Evolutionary conservation across 2,888 invertebrate genomes (phyloP).

Genomic region (Drosophila suboccidentalis): DNA sequence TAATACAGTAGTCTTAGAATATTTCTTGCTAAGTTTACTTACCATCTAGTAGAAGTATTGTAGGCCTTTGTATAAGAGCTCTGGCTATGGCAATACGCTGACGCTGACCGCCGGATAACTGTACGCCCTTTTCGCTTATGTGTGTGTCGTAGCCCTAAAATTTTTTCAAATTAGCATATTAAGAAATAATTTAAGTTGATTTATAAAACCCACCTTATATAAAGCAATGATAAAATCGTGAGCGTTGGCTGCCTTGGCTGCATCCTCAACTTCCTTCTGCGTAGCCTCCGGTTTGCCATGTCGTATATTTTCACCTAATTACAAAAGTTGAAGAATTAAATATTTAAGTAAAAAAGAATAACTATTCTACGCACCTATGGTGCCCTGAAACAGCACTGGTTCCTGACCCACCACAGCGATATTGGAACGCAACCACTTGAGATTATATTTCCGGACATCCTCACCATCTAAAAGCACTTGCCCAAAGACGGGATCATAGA

Average conservation of each 20-base stretch:
- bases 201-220: slow-evolving; percentile 87
- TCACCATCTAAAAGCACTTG: slow-evolving; percentile 87
- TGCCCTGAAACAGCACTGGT: slow-evolving; percentile 93
- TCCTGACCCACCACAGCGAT: slow-evolving; percentile 95
- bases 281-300: slow-evolving; percentile 91
- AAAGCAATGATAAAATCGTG: slow-evolving; percentile 91
- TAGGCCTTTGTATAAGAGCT: slow-evolving; percentile 91
- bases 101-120: slow-evolving; percentile 91
- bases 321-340: no score
- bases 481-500: slow-evolving; percentile 88
- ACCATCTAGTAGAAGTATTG: slow-evolving; percentile 89
- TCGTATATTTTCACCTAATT: slow-evolving; percentile 87
- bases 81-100: slow-evolving; percentile 94
- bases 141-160: slow-evolving; percentile 90
- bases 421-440: slow-evolving; percentile 90
- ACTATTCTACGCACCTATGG: slow-evolving; percentile 86
- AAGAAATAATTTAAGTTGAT: no score
- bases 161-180: not conserved
- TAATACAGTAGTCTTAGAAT: no score
- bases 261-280: slow-evolving; percentile 89
- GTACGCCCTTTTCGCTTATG: slow-evolving; percentile 92
- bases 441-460: slow-evolving; percentile 89
- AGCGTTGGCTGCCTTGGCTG: slow-evolving; percentile 90
- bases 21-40: slow-evolving; percentile 1
- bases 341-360: not conserved